These are phyloP conservation scores for Mesoclemmys tuberculata DNA, from an alignment of 2,113 vertebrate genomes.

Conservation along the genomic window DNA sequence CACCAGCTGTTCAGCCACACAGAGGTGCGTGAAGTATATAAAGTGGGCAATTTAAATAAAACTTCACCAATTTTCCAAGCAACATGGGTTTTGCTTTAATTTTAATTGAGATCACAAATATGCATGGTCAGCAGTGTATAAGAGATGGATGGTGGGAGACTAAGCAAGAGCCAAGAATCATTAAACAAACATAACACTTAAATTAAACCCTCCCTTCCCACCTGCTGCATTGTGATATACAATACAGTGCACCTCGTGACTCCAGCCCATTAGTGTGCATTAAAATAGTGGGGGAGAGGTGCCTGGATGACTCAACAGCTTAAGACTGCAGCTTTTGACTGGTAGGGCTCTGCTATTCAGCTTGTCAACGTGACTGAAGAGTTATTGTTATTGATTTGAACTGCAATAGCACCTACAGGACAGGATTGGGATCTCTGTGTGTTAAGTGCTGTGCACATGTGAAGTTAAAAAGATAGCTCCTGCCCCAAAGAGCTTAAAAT, in stretches of 20 bases:
- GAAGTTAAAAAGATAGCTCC: neutral
- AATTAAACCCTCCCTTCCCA: neutral
- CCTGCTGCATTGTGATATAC: neutral
- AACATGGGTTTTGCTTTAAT: neutral
- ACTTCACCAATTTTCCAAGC: slow-evolving; percentile 52
- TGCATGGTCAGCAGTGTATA: neutral
- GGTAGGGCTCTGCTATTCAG: neutral
- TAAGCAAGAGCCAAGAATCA: slow-evolving; percentile 19
- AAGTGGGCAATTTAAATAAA: slow-evolving; percentile 56
- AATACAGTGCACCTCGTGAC: neutral
- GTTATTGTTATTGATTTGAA: neutral
- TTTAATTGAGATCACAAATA: slow-evolving; percentile 59
- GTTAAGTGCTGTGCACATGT: neutral
- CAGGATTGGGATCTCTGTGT: neutral
- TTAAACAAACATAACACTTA: neutral
- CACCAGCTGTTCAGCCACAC: slow-evolving; percentile 58
- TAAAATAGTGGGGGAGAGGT: neutral
- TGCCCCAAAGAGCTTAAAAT: neutral
- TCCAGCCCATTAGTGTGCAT: neutral
- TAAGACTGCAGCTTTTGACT: neutral
- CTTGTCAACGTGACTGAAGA: neutral
- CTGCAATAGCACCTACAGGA: neutral
- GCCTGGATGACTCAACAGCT: neutral
- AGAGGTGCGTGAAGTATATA: slow-evolving; percentile 40
- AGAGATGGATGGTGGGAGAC: neutral